Conservation (phyloP, 92 coral and sea anemone genomes). For the Porites lobata region DNA sequence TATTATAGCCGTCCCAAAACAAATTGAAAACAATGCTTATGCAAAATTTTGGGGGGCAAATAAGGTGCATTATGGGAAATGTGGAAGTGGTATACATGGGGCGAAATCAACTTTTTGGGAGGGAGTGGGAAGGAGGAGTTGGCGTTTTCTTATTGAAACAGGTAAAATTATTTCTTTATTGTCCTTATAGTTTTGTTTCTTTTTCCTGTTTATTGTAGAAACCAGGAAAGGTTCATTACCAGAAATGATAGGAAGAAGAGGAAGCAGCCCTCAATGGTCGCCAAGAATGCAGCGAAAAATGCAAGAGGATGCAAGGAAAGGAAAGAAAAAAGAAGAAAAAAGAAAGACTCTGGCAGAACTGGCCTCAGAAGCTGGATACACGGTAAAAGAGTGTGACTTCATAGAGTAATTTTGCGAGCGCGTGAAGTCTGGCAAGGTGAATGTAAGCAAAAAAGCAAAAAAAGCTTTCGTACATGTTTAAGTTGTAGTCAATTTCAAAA, state of each 20-base stretch:
- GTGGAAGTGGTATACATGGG: too few species aligned
- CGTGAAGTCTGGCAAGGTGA: not conserved
- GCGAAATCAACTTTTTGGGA: too few species aligned
- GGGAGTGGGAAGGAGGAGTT: too few species aligned
- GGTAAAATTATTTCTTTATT: too few species aligned
- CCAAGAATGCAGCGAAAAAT: constrained; percentile 82
- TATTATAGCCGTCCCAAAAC: too few species aligned
- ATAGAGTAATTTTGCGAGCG: not conserved
- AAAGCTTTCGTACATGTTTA: too few species aligned
- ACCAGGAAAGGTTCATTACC: constrained; percentile 26
- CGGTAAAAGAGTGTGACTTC: constrained; percentile 26
- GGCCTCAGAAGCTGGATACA: constrained; percentile 86
- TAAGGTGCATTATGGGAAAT: too few species aligned
- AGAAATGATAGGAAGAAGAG: not conserved
- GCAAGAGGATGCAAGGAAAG: constrained; percentile 37
- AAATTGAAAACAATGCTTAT: too few species aligned
- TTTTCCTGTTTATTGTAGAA: not conserved
- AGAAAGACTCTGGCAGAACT: constrained; percentile 87
- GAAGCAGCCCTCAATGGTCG: constrained; percentile 64
- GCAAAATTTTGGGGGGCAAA: too few species aligned
- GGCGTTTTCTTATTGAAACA: too few species aligned
- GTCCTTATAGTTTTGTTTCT: not conserved
- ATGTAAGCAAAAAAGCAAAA: too few species aligned
- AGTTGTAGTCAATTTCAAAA: too few species aligned
- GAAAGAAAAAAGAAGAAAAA: constrained; percentile 57